These are phyloP conservation scores for Cryptocheilus praepositus DNA, from an alignment of 2,888 invertebrate species.

Conservation along the genomic window DNA sequence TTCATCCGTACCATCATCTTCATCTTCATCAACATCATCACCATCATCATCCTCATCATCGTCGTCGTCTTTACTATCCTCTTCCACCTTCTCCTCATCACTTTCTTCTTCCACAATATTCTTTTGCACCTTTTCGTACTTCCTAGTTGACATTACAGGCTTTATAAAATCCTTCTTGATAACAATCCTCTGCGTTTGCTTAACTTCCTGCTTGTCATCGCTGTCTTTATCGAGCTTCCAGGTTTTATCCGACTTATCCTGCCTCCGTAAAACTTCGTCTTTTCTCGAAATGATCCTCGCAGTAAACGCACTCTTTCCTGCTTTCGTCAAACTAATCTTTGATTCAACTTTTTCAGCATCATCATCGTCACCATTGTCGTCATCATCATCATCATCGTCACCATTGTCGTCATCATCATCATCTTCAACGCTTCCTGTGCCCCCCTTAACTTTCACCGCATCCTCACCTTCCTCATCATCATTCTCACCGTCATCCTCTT, in stretches of 20 bases:
- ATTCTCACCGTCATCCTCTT: neutral
- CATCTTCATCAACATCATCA: slow-evolving; percentile 49
- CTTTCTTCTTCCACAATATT: slow-evolving; percentile 7
- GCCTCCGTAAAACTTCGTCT: too few relatives aligned
- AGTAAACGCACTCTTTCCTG: too few relatives aligned
- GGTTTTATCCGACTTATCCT: too few relatives aligned
- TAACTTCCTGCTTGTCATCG: neutral
- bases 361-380: slow-evolving; percentile 3
- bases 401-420: slow-evolving; percentile 32
- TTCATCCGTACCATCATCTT: slow-evolving; percentile 33
- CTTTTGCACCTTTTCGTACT: slow-evolving; percentile 14
- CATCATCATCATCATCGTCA: neutral
- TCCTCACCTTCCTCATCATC: slow-evolving; percentile 44
- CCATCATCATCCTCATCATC: slow-evolving; percentile 28
- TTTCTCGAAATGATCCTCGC: too few relatives aligned
- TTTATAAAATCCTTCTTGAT: slow-evolving; percentile 6
- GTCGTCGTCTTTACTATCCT: slow-evolving; percentile 9
- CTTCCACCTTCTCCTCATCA: slow-evolving; percentile 10
- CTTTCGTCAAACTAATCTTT: neutral
- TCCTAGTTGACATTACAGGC: slow-evolving; percentile 6
- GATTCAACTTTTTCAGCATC: neutral
- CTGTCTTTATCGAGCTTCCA: slow-evolving; percentile 7
- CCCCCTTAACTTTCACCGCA: slow-evolving; percentile 58
- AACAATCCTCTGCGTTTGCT: neutral
- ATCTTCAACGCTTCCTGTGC: slow-evolving; percentile 63